Evolutionary conservation across 2,113 vertebrate genomes (phyloP).

Genomic region (Ibidorhyncha struthersii): DNA sequence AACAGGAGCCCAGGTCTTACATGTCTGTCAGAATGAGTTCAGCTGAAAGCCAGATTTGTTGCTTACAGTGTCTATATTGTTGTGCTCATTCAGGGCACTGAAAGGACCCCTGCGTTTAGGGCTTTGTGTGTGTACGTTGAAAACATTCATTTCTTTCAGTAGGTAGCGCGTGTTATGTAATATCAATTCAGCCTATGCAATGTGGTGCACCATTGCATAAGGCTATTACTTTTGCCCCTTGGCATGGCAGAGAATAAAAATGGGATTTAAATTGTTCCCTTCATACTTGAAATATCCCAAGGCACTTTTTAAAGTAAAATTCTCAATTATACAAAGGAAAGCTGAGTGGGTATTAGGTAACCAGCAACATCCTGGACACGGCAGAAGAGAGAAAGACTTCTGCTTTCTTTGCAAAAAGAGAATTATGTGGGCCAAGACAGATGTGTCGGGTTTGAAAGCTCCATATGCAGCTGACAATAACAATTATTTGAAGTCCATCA

Average conservation of each 20-base stretch:
- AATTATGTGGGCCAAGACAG: neutral
- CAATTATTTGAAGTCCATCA: neutral
- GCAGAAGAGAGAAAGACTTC: neutral
- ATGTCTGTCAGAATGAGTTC: neutral
- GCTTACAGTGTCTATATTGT: neutral
- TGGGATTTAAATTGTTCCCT: constrained; percentile 1
- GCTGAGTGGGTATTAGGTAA: neutral
- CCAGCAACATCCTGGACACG: neutral
- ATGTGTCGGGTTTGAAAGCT: neutral
- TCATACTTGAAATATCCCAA: constrained; percentile 17
- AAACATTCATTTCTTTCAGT: neutral
- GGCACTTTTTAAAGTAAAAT: neutral
- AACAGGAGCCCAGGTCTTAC: neutral
- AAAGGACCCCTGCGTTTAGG: neutral
- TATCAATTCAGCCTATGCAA: neutral
- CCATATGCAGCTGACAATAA: neutral
- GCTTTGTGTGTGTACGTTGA: neutral
- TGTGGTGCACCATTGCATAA: neutral
- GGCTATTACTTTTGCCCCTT: constrained; percentile 17
- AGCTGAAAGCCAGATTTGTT: neutral
- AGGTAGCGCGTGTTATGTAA: neutral
- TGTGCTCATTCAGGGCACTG: neutral
- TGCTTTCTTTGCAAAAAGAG: neutral
- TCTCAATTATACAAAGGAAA: neutral
- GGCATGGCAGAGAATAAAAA: constrained; percentile 19